Conservation (phyloP, 2,888 invertebrate species). For the Cerastis rubricosa region DNA sequence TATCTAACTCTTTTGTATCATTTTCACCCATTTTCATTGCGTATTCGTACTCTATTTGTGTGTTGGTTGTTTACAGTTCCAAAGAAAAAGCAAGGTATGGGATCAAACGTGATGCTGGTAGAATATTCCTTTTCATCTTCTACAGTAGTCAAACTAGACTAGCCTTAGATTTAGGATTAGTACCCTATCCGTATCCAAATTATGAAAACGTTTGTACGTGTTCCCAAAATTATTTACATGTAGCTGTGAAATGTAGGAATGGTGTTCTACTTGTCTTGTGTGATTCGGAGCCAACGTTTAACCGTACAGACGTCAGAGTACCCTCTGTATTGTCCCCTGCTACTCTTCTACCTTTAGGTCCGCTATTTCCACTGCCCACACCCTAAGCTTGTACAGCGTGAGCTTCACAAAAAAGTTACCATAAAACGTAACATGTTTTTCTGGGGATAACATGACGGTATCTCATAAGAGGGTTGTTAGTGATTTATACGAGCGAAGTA, state of each 20-base stretch:
- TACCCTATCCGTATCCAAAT: constrained; percentile 70
- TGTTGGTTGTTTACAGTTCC: constrained; percentile 95
- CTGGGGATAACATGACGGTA: constrained; percentile 66
- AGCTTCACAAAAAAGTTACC: constrained; percentile 81
- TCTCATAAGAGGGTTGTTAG: constrained; percentile 74
- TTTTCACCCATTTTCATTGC: constrained; percentile 80
- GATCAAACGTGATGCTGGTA: constrained; percentile 91
- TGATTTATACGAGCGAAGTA: constrained; percentile 75
- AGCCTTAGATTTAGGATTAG: constrained; percentile 87
- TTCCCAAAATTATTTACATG: constrained; percentile 36
- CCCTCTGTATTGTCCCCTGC: constrained; percentile 67
- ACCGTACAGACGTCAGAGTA: constrained; percentile 74
- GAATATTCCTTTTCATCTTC: constrained; percentile 90
- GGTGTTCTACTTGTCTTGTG: constrained; percentile 7
- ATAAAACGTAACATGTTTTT: constrained; percentile 80
- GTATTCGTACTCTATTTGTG: constrained; percentile 89
- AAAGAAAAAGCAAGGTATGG: constrained; percentile 94
- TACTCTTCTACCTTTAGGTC: constrained; percentile 69
- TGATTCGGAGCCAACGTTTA: constrained; percentile 32
- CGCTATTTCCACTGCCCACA: constrained; percentile 61
- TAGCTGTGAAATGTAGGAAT: constrained; percentile 13
- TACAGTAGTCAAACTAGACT: constrained; percentile 87
- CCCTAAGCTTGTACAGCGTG: constrained; percentile 70
- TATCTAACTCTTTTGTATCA: constrained; percentile 70
- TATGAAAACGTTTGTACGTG: constrained; percentile 74